phyloP scores from a whole-genome alignment of 2,888 invertebrate species.

The Aphidoletes aphidimyza region DNA sequence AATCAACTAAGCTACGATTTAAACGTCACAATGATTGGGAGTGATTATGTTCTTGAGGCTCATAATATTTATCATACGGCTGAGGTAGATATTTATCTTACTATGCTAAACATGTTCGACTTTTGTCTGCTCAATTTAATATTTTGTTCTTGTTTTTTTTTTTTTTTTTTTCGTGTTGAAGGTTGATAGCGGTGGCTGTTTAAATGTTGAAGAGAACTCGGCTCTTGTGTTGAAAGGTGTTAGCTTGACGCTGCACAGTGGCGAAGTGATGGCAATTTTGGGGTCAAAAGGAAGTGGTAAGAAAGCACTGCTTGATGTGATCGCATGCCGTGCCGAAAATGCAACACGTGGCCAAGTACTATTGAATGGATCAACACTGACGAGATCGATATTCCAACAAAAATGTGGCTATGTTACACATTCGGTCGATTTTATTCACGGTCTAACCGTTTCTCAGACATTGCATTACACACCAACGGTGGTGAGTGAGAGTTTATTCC shows the following conservation, averaged over 20 bases:
- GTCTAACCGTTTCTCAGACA: conserved; percentile 89
- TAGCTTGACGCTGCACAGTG: conserved; percentile 88
- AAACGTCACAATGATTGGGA: conserved; percentile 73
- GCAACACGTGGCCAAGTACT: conserved; percentile 89
- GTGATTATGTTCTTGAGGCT: conserved; percentile 87
- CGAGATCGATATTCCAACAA: conserved; percentile 82
- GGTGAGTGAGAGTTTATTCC: conserved; percentile 66
- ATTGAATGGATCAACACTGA: conserved; percentile 86
- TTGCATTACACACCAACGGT: conserved; percentile 82
- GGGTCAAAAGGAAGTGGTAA: conserved; percentile 93
- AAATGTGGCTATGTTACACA: conserved; percentile 91
- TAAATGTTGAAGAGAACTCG: conserved; percentile 80
- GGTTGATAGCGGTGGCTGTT: conserved; percentile 84
- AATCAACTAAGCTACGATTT: not conserved
- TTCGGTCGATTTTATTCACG: conserved; percentile 84
- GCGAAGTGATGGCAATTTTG: conserved; percentile 91
- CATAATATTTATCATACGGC: conserved; percentile 90
- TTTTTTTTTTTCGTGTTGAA: conserved; percentile 62
- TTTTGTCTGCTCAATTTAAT: conserved; percentile 9
- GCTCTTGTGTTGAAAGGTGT: conserved; percentile 93
- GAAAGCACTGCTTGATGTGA: conserved; percentile 91
- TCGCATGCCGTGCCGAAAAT: conserved; percentile 82
- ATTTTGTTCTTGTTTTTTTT: too few species aligned
- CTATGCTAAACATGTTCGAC: not conserved
- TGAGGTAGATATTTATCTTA: conserved; percentile 70